Evolutionary conservation across 2,797 vertebrate species (phyloP).

Genomic region (Trichosurus vulpecula): DNA sequence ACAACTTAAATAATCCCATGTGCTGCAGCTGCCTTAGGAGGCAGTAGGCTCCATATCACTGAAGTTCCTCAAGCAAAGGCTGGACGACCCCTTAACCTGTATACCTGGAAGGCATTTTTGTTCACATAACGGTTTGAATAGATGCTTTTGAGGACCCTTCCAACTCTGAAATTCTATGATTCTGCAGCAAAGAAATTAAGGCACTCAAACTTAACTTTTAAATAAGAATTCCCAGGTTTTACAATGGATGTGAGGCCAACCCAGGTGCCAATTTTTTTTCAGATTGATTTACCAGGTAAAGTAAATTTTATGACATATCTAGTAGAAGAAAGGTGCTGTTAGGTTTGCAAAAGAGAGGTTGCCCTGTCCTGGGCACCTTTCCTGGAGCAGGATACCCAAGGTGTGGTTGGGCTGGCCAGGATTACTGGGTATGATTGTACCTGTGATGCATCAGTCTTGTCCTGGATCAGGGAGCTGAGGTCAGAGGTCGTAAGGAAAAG

Average conservation of each 20-base stretch:
- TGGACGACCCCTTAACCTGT: rapidly evolving
- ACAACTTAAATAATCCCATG: background rate
- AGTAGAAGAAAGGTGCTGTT: background rate
- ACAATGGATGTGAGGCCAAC: background rate
- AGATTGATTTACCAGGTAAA: background rate
- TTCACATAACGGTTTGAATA: background rate
- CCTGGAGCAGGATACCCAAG: background rate
- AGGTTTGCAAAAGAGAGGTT: background rate
- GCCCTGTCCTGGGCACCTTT: background rate
- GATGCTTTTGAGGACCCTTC: background rate
- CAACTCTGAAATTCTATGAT: background rate
- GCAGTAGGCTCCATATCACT: background rate
- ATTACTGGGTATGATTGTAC: background rate
- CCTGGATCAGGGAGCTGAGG: background rate
- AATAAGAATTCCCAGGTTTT: background rate
- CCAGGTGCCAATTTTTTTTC: background rate
- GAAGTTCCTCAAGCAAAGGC: background rate
- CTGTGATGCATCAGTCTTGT: background rate
- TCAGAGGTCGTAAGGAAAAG: rapidly evolving
- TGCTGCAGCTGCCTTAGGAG: background rate
- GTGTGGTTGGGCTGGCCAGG: background rate
- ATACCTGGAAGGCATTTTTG: background rate
- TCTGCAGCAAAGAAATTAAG: background rate
- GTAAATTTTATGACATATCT: background rate
- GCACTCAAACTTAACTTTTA: background rate